phyloP scores from a whole-genome alignment of 2,113 vertebrate species.

The Chaetorhynchus papuensis region DNA sequence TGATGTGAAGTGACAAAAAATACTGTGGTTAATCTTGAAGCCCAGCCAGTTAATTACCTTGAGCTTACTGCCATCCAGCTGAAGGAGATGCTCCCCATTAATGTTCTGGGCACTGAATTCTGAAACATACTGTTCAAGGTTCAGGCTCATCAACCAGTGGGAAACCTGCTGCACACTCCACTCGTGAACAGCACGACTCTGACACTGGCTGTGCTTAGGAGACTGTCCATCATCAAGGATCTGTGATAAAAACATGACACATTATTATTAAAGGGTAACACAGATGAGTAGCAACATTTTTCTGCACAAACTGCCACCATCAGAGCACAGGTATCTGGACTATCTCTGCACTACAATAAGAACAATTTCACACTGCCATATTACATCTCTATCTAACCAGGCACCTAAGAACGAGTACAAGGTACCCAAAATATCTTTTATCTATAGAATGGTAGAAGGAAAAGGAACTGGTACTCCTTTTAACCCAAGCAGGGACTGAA shows the following conservation, averaged over 20 bases:
- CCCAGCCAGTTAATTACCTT: slow-evolving; percentile 77
- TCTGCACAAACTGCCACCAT: background rate
- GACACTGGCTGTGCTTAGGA: slow-evolving; percentile 82
- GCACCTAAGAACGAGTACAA: background rate
- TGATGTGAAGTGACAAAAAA: background rate
- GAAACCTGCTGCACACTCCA: slow-evolving; percentile 92
- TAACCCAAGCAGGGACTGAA: background rate
- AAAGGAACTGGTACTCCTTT: background rate
- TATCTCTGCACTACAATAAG: background rate
- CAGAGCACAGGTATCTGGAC: background rate
- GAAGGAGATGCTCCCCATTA: slow-evolving; percentile 88
- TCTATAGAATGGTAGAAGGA: background rate
- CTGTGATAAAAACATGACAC: slow-evolving; percentile 67
- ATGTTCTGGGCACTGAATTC: slow-evolving; percentile 92
- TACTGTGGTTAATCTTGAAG: background rate
- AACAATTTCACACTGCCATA: background rate
- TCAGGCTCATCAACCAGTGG: slow-evolving; percentile 87
- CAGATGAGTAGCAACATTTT: background rate
- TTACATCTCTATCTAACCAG: background rate
- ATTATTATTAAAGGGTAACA: background rate
- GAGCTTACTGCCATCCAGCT: slow-evolving; percentile 85
- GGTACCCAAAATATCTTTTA: background rate
- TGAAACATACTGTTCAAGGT: slow-evolving; percentile 87
- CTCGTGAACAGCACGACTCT: slow-evolving; percentile 80
- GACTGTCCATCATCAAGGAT: slow-evolving; percentile 87